Evolutionary conservation across 1,140 invertebrate genomes (phyloP).

Genomic region (Parasteatoda tepidariorum): DNA sequence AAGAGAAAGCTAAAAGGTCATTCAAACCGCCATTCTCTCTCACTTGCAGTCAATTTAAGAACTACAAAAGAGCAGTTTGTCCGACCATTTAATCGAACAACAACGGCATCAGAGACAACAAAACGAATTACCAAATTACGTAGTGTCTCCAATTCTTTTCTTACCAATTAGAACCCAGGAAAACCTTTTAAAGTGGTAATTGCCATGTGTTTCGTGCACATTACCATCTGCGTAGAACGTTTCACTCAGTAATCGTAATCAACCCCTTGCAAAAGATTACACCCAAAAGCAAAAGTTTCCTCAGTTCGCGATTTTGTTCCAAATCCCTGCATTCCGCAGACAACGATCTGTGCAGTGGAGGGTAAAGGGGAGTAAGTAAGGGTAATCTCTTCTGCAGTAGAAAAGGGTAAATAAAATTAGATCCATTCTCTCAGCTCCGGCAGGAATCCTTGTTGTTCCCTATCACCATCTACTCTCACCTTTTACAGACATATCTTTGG

Average conservation of each 20-base stretch:
- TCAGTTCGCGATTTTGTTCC: not conserved
- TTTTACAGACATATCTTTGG: conserved; percentile 18
- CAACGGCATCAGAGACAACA: not conserved
- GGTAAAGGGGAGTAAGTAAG: too few species aligned
- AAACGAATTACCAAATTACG: not conserved
- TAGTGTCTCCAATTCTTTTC: not conserved
- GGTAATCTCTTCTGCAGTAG: not conserved
- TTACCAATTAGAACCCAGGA: not conserved
- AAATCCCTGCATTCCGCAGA: conserved; percentile 21
- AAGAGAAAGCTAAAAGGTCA: too few species aligned
- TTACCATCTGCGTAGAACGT: not conserved
- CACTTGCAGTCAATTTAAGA: too few species aligned
- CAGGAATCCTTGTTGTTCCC: not conserved
- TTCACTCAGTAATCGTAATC: conserved; percentile 11
- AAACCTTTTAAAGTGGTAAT: conserved; percentile 27
- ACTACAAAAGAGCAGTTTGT: too few species aligned
- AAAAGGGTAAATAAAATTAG: conserved; percentile 44
- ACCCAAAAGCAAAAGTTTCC: conserved; percentile 4
- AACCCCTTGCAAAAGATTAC: conserved; percentile 39
- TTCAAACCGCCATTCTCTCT: too few species aligned
- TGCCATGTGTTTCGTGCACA: not conserved
- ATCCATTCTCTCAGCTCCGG: not conserved
- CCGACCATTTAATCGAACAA: too few species aligned
- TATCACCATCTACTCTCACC: not conserved
- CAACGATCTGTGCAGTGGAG: not conserved